phyloP scores from a whole-genome alignment of 2,797 vertebrate genomes.

The Semotilus atromaculatus region DNA sequence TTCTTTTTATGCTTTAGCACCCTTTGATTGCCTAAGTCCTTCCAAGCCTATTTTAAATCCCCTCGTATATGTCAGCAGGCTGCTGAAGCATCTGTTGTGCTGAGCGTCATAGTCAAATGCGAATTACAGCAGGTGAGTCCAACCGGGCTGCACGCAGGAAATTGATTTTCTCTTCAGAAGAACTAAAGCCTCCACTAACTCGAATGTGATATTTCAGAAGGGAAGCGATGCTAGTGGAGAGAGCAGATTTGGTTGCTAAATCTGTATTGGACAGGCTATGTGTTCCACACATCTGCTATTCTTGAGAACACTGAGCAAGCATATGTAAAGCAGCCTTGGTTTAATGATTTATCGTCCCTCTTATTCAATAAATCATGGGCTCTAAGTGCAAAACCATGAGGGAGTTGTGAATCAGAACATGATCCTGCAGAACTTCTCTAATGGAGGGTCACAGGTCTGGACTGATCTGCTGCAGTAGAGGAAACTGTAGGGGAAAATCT shows the following conservation, averaged over 20 bases:
- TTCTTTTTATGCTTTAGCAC: slow-evolving; percentile 24
- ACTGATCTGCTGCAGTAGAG: neutral
- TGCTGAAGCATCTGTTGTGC: neutral
- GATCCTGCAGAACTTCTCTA: slow-evolving; percentile 20
- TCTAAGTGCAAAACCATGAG: slow-evolving; percentile 44
- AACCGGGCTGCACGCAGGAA: neutral
- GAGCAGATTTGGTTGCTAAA: slow-evolving; percentile 8
- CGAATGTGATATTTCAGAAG: neutral
- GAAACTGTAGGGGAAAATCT: neutral
- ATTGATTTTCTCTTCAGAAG: slow-evolving; percentile 21
- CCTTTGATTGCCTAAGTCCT: slow-evolving; percentile 15
- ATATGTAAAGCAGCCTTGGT: slow-evolving; percentile 40
- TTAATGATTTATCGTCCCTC: slow-evolving; percentile 39
- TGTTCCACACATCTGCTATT: slow-evolving; percentile 25
- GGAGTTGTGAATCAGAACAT: slow-evolving; percentile 23
- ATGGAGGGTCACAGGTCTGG: neutral
- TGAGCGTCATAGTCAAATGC: neutral
- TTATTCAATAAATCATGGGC: slow-evolving; percentile 46
- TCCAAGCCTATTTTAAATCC: neutral
- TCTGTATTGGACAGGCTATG: neutral
- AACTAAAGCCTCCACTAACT: slow-evolving; percentile 17
- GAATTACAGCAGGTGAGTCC: slow-evolving; percentile 33
- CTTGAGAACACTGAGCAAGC: slow-evolving; percentile 19
- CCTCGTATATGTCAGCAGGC: slow-evolving; percentile 5
- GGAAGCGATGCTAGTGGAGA: neutral